phyloP scores from a whole-genome alignment of 1,140 invertebrate genomes.

The Heterodera carotae region DNA sequence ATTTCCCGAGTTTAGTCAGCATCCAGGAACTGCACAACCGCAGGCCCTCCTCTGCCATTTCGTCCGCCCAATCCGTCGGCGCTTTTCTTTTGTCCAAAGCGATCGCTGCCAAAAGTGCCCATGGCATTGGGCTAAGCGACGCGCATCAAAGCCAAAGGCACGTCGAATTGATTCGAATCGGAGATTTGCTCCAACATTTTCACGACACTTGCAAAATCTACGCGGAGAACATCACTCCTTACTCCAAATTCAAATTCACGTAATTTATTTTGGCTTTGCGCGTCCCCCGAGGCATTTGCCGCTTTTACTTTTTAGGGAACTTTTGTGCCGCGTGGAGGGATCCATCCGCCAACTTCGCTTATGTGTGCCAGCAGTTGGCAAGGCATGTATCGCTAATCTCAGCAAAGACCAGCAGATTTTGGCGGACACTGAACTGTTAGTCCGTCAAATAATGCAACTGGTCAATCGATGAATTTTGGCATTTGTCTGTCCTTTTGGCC shows the following conservation, averaged over 20 bases:
- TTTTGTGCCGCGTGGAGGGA: constrained; percentile 54
- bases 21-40: constrained; percentile 48
- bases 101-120: not conserved
- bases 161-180: constrained; percentile 47
- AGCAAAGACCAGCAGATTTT: constrained; percentile 53
- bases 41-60: constrained; percentile 15
- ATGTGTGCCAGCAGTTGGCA: constrained; percentile 35
- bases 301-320: constrained; percentile 52
- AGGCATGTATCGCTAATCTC: not conserved
- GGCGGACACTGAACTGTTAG: constrained; percentile 51
- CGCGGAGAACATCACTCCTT: constrained; percentile 65
- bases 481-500: too few species aligned
- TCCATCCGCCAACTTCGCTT: constrained; percentile 57
- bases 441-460: constrained; percentile 62
- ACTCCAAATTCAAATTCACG: constrained; percentile 63
- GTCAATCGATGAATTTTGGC: constrained; percentile 45
- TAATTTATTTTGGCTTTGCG: constrained; percentile 26
- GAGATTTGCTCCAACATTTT: constrained; percentile 58
- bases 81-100: not conserved
- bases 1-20: constrained; percentile 33
- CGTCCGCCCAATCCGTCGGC: constrained; percentile 22
- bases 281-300: not conserved
- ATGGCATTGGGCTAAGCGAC: constrained; percentile 10
- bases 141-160: constrained; percentile 19
- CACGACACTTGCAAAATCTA: constrained; percentile 61